phyloP scores from a whole-genome alignment of 2,888 invertebrate species.

The Elaeidobius kamerunicus region DNA sequence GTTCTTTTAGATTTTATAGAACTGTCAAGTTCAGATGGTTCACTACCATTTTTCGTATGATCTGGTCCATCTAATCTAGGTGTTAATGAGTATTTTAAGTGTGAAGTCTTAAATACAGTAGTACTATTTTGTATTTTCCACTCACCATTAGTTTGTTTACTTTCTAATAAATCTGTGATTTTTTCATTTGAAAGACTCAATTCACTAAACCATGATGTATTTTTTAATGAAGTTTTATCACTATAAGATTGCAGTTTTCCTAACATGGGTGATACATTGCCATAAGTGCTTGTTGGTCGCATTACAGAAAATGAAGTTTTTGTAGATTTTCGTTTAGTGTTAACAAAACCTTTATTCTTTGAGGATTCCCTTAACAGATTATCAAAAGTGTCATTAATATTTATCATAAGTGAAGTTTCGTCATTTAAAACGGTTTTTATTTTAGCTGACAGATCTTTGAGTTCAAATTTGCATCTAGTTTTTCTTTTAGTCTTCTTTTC shows the following conservation, averaged over 20 bases:
- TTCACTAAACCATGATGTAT: slow-evolving; percentile 21
- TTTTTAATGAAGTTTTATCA: slow-evolving; percentile 1
- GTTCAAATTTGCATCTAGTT: slow-evolving; percentile 6
- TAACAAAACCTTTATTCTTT: not conserved
- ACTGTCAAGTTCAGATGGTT: too few species aligned
- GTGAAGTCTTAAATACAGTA: too few species aligned
- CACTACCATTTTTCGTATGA: too few species aligned
- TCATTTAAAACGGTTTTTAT: slow-evolving; percentile 19
- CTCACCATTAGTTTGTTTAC: not conserved
- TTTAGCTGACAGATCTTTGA: slow-evolving; percentile 21
- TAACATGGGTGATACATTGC: slow-evolving; percentile 9
- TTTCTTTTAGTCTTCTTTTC: slow-evolving; percentile 6
- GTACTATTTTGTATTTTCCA: not conserved
- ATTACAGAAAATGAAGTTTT: slow-evolving; percentile 2
- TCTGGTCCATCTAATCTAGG: too few species aligned
- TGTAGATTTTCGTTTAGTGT: slow-evolving; percentile 6
- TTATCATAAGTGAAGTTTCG: slow-evolving; percentile 19
- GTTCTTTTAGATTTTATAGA: too few species aligned
- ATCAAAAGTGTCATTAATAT: slow-evolving; percentile 29
- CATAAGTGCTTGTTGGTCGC: not conserved
- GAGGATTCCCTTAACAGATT: slow-evolving; percentile 8
- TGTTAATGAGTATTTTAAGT: too few species aligned
- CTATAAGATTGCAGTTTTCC: slow-evolving; percentile 7
- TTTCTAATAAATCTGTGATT: slow-evolving; percentile 21
- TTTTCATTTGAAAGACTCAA: slow-evolving; percentile 10